A percentile compares a stretch with the other conserved stretches of the same genome.
phyloP scores from a whole-genome alignment of 2,888 invertebrate species.

The Drosophila neutralis region DNA sequence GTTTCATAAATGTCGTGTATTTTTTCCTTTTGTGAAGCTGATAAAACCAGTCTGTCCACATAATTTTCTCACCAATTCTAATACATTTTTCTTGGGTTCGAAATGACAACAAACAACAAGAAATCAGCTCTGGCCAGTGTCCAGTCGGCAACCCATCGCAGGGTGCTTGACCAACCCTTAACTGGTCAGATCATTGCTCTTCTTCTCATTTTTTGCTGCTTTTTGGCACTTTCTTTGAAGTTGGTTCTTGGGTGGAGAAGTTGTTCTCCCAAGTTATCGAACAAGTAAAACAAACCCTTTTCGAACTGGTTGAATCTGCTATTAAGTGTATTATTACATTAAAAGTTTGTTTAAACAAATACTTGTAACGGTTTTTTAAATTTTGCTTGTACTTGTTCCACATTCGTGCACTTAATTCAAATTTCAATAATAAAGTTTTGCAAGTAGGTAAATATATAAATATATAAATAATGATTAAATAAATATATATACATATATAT shows the following conservation, averaged over 20 bases:
- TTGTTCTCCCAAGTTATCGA: not conserved
- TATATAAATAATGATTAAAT: no score
- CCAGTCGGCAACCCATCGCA: not conserved
- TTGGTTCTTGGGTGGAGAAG: not conserved
- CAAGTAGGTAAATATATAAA: no score
- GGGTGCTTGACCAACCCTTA: constrained; percentile 55
- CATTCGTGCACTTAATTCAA: no score
- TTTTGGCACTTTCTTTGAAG: not conserved
- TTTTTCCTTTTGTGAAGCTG: not conserved
- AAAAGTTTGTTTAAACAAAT: no score
- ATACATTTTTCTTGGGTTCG: constrained; percentile 48
- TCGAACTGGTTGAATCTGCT: no score
- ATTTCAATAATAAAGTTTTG: no score
- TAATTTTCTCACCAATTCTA: constrained; percentile 61
- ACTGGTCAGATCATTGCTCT: no score
- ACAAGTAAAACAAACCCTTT: no score
- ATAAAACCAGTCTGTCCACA: constrained; percentile 64
- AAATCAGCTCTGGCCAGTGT: constrained; percentile 42
- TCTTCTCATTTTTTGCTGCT: not conserved
- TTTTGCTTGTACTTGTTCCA: no score
- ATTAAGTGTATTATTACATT: no score
- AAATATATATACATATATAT: no score
- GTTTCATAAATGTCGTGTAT: constrained; percentile 45
- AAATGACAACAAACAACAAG: constrained; percentile 42
- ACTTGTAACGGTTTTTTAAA: no score